Conservation (phyloP, 1,140 invertebrate genomes). For the Globodera ellingtonae region DNA sequence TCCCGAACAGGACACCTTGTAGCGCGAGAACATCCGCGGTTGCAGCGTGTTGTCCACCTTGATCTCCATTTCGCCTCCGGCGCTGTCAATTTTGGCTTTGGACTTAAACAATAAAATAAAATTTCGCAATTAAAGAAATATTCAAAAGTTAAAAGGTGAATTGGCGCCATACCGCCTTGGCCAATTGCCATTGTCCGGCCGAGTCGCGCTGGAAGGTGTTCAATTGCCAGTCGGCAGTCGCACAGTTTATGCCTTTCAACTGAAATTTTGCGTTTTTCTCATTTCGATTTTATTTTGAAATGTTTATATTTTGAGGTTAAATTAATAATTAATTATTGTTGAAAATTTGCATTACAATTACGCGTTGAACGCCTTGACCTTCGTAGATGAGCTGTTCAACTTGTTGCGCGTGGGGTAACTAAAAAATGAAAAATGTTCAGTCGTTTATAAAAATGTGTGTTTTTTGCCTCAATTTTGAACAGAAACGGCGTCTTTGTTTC, state of each 20-base stretch:
- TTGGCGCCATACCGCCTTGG: neutral
- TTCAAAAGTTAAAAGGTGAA: no score
- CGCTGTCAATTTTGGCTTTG: neutral
- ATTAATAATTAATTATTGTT: no score
- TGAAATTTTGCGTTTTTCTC: neutral
- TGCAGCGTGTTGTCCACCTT: neutral
- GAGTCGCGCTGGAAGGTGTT: neutral
- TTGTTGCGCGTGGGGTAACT: neutral
- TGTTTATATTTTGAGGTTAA: no score
- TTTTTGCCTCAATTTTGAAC: neutral
- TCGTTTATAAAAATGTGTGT: neutral
- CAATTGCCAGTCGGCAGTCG: neutral
- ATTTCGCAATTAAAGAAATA: no score
- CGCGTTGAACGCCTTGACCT: neutral
- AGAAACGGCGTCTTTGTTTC: neutral
- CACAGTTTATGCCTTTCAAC: neutral
- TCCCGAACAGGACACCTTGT: neutral
- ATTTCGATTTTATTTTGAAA: no score
- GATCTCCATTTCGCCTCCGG: neutral
- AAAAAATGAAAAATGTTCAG: neutral
- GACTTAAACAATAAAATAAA: neutral
- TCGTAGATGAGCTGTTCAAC: neutral
- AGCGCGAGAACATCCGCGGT: neutral
- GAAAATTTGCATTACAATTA: neutral
- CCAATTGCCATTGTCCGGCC: neutral